Percentiles rank a stretch among this genome's conserved stretches.
These are phyloP conservation scores for Bruchidius siliquastri DNA, from an alignment of 2,888 invertebrate genomes.

Conservation along the genomic window DNA sequence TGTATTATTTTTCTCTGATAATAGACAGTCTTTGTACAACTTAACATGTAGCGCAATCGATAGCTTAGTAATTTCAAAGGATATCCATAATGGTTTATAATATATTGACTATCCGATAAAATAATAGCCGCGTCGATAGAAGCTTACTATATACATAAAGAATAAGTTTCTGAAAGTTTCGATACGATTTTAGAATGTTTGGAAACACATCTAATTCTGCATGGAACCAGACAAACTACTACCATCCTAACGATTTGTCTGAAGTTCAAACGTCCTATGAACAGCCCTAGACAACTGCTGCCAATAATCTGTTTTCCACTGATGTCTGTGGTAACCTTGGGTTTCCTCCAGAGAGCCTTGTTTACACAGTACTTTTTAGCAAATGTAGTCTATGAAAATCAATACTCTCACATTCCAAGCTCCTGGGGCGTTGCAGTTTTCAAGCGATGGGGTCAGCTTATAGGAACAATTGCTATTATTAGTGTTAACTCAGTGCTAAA, in stretches of 20 bases:
- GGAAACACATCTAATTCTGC: too few relatives aligned
- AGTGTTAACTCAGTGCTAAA: too few relatives aligned
- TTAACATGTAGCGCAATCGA: background rate
- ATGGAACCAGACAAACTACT: too few relatives aligned
- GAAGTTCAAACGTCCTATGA: background rate
- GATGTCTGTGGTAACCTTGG: background rate
- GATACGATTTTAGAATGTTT: too few relatives aligned
- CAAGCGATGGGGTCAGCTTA: background rate
- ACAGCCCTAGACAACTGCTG: background rate
- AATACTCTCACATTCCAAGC: background rate
- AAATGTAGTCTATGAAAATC: background rate
- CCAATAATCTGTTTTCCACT: background rate
- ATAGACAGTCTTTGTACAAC: background rate
- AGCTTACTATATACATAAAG: too few relatives aligned
- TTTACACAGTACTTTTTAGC: background rate
- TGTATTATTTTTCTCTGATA: background rate
- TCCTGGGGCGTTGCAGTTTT: background rate
- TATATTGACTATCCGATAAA: background rate
- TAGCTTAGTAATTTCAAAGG: background rate
- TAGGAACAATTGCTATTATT: too few relatives aligned
- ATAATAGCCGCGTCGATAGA: too few relatives aligned
- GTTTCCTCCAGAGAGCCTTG: background rate
- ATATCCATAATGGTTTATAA: background rate
- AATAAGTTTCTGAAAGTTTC: too few relatives aligned
- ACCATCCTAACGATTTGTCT: background rate